Base-by-base conservation (phyloP, 2,888 invertebrate species). In the Lobophora halterata region DNA sequence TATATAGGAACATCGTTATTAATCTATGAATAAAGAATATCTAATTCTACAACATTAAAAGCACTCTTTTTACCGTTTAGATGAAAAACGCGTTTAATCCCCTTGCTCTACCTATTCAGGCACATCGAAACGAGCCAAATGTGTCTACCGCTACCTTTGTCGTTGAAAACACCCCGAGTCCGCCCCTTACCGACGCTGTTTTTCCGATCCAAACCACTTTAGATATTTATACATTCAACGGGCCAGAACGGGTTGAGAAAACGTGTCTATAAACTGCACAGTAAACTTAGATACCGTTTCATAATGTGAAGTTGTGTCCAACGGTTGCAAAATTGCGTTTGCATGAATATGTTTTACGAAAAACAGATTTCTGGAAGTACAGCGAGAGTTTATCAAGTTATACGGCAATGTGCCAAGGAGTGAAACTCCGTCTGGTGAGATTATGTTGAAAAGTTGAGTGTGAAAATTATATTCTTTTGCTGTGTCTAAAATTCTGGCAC, bases 61-160 rank as follows among this genome's bases (percentile, higher is more conserved):
- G 21, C n/a, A 13, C 16, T n/a, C 16, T 16, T 34, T 31, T 44
- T 28, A 9, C 21, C 20, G 50, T 53, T 51, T 50, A 49, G n/a
- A n/a, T n/a, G n/a, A n/a, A n/a, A n/a, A n/a, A n/a, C n/a, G n/a
- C n/a, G n/a, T n/a, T n/a, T n/a, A 47, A 3, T 14, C 18, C 2
- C 49, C 46, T 47, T 51, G 46, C 47, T 38, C 49, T 43, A n/a
- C n/a, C n/a, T n/a, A 51, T 46, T 52, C 52, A 57, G 52, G 47
- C 58, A 49, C 63, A 68, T 72, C 71, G 73, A 79, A 79, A 79
- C 70, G 25, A 34, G 38, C 38, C 35, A 69, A 75, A 75, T 70
- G 72, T 70, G 77, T 74, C 27, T 34, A 20, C 5, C 67, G 64
- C 71, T 74, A 73, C 77, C 79, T 80, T 77, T 78, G 44, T 27